Conservation (phyloP, 2,888 invertebrate species). For the Onthophagus sagittarius region DNA sequence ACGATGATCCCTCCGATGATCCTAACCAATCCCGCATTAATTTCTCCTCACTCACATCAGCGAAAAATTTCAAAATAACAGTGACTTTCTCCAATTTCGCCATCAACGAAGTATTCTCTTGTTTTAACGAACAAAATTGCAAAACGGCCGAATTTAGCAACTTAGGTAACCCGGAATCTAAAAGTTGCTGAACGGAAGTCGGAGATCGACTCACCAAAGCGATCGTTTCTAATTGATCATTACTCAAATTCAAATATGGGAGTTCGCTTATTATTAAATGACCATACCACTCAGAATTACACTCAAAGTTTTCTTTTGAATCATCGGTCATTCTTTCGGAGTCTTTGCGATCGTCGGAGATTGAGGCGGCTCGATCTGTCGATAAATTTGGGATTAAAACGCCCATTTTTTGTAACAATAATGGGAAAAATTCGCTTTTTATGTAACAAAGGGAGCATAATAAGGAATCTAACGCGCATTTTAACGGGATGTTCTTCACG, state of each 20-base stretch:
- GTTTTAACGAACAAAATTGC: constrained; percentile 40
- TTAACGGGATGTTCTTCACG: constrained; percentile 67
- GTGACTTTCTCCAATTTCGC: constrained; percentile 59
- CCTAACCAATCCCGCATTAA: constrained; percentile 87
- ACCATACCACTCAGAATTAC: constrained; percentile 55
- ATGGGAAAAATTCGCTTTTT: constrained; percentile 71
- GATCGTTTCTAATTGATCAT: constrained; percentile 69
- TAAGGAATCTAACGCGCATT: constrained; percentile 80
- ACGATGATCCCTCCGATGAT: constrained; percentile 70
- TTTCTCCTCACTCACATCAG: constrained; percentile 74
- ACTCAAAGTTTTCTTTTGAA: constrained; percentile 55
- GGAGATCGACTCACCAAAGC: constrained; percentile 80
- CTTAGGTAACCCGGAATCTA: constrained; percentile 71
- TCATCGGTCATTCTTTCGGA: constrained; percentile 66
- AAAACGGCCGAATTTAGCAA: constrained; percentile 61
- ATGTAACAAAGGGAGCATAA: constrained; percentile 85
- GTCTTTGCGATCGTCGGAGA: constrained; percentile 58
- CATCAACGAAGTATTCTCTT: constrained; percentile 44
- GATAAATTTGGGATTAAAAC: constrained; percentile 55
- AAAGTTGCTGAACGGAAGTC: constrained; percentile 68
- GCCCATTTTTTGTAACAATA: constrained; percentile 69
- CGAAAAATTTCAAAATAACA: constrained; percentile 74
- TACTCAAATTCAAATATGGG: constrained; percentile 54
- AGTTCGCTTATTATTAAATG: constrained; percentile 56
- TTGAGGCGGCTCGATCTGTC: constrained; percentile 53